Evolutionary conservation across 2,888 invertebrate genomes (phyloP), one percentile per base, ranked within the genome.

Genomic region (Nephrocerus scutellatus): DNA sequence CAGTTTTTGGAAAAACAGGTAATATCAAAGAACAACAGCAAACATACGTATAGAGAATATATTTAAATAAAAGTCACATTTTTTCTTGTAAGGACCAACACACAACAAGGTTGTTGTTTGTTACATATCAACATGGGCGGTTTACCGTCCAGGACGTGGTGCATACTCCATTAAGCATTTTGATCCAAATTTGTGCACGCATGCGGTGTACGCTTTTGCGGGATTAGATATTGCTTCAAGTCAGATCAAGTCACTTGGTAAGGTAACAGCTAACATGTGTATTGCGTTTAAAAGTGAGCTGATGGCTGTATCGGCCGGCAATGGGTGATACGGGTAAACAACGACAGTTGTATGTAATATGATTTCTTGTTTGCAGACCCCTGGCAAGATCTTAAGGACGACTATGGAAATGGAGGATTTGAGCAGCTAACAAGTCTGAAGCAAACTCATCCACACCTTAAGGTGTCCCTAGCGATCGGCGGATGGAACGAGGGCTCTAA

Each of bases 401-500:
- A 82, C 53, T 81, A 80, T 48, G 88, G 87, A 19, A 79, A 79
- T 66, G 79, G 76, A 18, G 80, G 79, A 9, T 86, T 77, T 62
- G 78, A 76, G 47, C 76, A 80, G 12, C 66, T 86, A 39, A 83
- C 83, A 0, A 69, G 69, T 0, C 59, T 88, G 1, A 83, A 82
- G 52, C 62, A 73, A 30, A 71, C 71, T 9, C 77, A 83, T 63
- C 83, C 85, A 0, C 80, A 82, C 53, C 62, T 91, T 29, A 82
- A 74, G 57, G 77, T 84, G 5, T 76, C 80, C 3, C 62, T 91
- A 9, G 90, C 88, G 1, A 84, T 92, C 24, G 91, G 91, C 0
- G 91, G 91, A 0, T 91, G 91, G 91, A 90, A 89, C 61, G 89
- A 91, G 60, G 90, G 89, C 0, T 89, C 89, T 2, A 58, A 54